Percentiles rank a stretch among this genome's conserved stretches.
Conservation (phyloP, 2,113 vertebrate genomes). For the Bostrychus sinensis region DNA sequence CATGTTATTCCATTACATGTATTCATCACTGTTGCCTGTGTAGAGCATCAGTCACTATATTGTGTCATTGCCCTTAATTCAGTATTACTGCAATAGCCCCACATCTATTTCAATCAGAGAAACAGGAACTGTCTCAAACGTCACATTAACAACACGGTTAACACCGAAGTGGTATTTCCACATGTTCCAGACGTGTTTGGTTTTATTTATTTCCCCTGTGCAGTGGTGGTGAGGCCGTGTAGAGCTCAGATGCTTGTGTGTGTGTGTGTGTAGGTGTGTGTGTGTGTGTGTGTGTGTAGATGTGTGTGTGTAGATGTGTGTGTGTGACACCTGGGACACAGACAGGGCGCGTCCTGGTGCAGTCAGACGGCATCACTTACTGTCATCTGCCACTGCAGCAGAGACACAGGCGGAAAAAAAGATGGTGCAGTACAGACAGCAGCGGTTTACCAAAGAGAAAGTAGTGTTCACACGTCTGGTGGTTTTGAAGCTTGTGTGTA, state of each 20-base stretch:
- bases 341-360: constrained; percentile 49
- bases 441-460: constrained; percentile 1
- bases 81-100: constrained; percentile 18
- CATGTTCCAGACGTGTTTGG: background rate
- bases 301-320: no score
- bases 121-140: constrained; percentile 11
- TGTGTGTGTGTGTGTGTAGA: no score
- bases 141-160: constrained; percentile 23
- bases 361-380: constrained; percentile 51
- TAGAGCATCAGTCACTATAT: constrained; percentile 32
- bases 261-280: no score
- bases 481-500: no score
- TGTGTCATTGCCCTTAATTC: constrained; percentile 29
- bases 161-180: constrained; percentile 3
- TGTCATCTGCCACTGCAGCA: constrained; percentile 38
- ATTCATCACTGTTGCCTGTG: constrained; percentile 34
- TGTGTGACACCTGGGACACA: constrained; percentile 44
- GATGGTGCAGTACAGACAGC: background rate
- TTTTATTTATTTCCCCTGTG: constrained; percentile 7
- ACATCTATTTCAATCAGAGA: constrained; percentile 37
- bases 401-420: constrained; percentile 13
- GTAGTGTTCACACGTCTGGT: background rate
- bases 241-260: constrained; percentile 24
- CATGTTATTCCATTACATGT: constrained; percentile 26
- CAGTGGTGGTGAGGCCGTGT: background rate